Base-by-base conservation (phyloP, 2,113 vertebrate species). In the Zingel zingel region DNA sequence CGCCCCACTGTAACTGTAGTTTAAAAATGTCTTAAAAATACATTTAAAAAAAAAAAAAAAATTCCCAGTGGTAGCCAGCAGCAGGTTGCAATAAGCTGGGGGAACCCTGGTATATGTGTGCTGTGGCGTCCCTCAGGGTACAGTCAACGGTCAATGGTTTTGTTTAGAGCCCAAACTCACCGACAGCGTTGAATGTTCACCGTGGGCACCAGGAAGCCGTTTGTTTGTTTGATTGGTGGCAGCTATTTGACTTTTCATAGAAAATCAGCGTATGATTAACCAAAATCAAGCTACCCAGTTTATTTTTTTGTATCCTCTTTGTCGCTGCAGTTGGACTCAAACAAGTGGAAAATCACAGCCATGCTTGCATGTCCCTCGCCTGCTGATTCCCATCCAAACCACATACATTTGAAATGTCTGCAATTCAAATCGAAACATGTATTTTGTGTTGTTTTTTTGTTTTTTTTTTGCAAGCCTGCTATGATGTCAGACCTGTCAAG, bases 141-240 rank as follows among this genome's bases (percentile, higher is more conserved):
- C 98, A 99, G 96, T 98, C 97, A 99, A 99, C 98, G 98, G 96
- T 98, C 97, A 96, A 98, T 99, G 98, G 98, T 99, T 99, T 98
- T 92, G 94, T 92, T 92, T 91, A 92, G 91, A 77, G 96, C 95
- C 96, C 94, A 99, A 99, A 98, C 97, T 98, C 97, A 98, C 97
- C 97, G 97, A 98, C 97, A 98, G 97, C 97, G 97, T 98, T 98
- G 97, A 98, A 98, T 98, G 97, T 98, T 98, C 97, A 94, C 95
- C 94, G 95, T 94, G 96, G 95, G 93, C 95, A 96, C 97, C 96
- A 88, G 39, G 13, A 58, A 25, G 45, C 12, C 3, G 0, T n/a
- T 39, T 33, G 19, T 74, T 23, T 11, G 30, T 68, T 66, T 64
- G 53, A 53, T 51, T 48, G 10, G 56, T 33, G n/a, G 21, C 0